Percentiles rank a stretch among this genome's conserved stretches.
Evolutionary conservation across 2,888 invertebrate genomes (phyloP).

Genomic region (Agrochola lychnidis): DNA sequence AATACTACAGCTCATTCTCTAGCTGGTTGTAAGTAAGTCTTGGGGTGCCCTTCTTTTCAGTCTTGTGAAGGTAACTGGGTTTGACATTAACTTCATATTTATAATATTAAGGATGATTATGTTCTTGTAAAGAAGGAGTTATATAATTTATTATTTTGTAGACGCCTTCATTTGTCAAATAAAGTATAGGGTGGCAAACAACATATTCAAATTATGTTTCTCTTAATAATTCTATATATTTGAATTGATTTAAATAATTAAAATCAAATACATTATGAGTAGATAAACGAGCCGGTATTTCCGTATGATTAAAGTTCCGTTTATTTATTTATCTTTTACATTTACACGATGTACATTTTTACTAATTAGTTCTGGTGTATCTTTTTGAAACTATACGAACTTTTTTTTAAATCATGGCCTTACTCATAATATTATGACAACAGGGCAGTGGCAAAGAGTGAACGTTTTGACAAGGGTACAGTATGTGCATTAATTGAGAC

Average conservation of each 20-base stretch:
- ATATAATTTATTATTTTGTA: neutral
- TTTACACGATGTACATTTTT: neutral
- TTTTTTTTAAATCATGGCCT: neutral
- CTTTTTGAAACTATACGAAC: neutral
- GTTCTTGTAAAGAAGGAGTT: neutral
- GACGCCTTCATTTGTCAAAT: neutral
- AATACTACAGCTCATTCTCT: too few relatives aligned
- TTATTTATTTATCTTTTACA: neutral
- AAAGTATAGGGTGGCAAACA: neutral
- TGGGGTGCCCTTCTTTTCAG: too few relatives aligned
- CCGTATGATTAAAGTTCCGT: neutral
- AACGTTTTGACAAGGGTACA: constrained; percentile 40
- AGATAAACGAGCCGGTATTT: neutral
- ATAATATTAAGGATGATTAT: too few relatives aligned
- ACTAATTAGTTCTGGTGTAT: neutral
- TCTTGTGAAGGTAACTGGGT: too few relatives aligned
- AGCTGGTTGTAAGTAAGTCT: too few relatives aligned
- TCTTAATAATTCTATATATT: neutral
- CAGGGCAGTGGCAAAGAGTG: neutral
- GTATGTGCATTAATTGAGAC: constrained; percentile 20
- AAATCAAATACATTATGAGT: neutral
- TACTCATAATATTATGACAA: neutral
- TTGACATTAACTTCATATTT: too few relatives aligned
- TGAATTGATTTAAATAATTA: constrained; percentile 7
- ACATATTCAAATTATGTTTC: constrained; percentile 17